phyloP scores from a whole-genome alignment of 2,113 vertebrate species.

The Columbina picui region DNA sequence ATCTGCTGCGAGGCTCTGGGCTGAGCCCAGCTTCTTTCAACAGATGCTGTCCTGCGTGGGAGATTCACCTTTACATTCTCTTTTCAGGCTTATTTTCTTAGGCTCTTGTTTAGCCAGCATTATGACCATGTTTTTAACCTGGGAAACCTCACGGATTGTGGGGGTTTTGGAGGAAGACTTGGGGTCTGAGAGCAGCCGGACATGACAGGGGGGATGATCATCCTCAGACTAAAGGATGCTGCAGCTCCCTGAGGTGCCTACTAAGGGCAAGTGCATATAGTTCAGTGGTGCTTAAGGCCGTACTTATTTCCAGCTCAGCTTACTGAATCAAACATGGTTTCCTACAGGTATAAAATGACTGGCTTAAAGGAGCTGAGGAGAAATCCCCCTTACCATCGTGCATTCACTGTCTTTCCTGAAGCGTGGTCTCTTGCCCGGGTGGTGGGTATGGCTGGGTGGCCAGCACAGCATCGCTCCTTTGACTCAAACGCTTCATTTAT shows the following conservation, averaged over 20 bases:
- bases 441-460: neutral
- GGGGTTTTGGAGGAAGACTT: neutral
- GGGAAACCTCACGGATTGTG: fast-evolving
- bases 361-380: neutral
- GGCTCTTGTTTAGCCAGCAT: neutral
- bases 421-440: fast-evolving
- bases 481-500: neutral
- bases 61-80: neutral
- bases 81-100: neutral
- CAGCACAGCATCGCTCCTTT: neutral
- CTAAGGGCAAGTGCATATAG: neutral
- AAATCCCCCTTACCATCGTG: neutral
- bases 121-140: neutral
- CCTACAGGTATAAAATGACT: neutral
- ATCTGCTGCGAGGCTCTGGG: neutral
- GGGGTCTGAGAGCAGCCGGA: neutral
- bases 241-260: neutral
- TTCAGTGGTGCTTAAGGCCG: neutral
- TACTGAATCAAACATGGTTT: neutral
- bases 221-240: neutral
- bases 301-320: neutral
- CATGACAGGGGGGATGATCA: fast-evolving
- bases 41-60: neutral
- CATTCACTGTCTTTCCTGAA: neutral
- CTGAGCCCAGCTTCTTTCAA: neutral